Conservation (phyloP, 2,888 invertebrate genomes). For the Dynastes grantii region DNA sequence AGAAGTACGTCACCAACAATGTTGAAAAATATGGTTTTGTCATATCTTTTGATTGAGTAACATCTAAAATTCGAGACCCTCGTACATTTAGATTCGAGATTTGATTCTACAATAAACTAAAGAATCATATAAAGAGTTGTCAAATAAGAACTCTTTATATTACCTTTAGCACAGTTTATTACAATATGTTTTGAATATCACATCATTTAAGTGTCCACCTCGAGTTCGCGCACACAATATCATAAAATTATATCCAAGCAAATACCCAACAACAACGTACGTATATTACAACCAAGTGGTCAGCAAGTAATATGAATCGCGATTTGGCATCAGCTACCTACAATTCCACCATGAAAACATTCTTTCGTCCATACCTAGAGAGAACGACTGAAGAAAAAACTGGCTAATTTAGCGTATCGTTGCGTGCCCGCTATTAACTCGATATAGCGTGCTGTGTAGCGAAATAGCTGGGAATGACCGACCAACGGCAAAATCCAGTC, state of each 20-base stretch:
- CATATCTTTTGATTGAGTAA: no score
- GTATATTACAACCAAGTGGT: no score
- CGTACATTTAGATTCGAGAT: not conserved
- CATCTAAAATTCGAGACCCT: not conserved
- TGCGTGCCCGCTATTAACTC: conserved; percentile 6
- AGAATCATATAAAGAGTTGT: not conserved
- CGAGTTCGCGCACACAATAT: no score
- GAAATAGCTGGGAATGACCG: conserved; percentile 20
- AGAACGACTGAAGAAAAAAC: not conserved
- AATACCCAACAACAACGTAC: no score
- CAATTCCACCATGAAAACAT: no score
- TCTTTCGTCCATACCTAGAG: no score
- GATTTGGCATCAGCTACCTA: no score
- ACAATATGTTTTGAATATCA: no score
- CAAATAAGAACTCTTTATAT: not conserved
- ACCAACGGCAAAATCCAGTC: conserved; percentile 11
- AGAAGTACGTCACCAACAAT: not conserved
- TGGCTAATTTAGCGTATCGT: not conserved
- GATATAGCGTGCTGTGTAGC: not conserved
- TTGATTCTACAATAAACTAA: not conserved
- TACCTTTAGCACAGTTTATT: no score
- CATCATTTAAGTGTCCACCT: no score
- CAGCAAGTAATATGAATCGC: no score
- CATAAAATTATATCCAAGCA: no score
- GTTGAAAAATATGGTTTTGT: not conserved